phyloP scores from a whole-genome alignment of 2,797 vertebrate genomes.

The Aythya fuligula region DNA sequence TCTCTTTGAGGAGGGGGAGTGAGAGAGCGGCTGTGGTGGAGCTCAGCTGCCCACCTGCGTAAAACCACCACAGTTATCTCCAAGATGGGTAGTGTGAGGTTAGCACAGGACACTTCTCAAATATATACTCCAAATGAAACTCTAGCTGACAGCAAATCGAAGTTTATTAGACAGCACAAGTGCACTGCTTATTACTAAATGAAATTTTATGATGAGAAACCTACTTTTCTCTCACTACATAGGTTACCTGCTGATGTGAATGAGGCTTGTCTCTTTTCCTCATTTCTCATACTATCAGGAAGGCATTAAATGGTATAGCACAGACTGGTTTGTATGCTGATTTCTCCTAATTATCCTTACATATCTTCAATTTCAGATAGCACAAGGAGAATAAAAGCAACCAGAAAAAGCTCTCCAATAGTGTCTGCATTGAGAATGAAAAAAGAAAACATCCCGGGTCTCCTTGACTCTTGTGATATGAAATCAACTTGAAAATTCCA shows the following conservation, averaged over 20 bases:
- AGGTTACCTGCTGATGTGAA: not conserved
- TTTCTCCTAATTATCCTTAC: not conserved
- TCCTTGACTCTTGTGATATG: not conserved
- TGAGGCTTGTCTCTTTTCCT: not conserved
- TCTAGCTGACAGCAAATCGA: not conserved
- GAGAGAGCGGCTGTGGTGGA: too few relatives aligned
- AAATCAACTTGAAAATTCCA: not conserved
- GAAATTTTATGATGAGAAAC: not conserved
- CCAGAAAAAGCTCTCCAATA: not conserved
- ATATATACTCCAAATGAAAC: not conserved
- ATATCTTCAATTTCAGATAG: not conserved
- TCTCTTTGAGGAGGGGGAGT: too few relatives aligned
- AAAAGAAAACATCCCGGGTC: not conserved
- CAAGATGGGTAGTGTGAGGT: not conserved
- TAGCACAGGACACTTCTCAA: not conserved
- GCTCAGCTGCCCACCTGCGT: too few relatives aligned
- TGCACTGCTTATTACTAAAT: not conserved
- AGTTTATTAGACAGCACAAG: not conserved
- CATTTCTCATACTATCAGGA: not conserved
- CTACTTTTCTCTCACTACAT: not conserved
- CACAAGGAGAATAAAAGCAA: not conserved
- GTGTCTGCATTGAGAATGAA: not conserved
- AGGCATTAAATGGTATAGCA: not conserved
- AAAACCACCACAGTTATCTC: not conserved
- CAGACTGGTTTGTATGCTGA: not conserved